Percentiles rank a stretch among this genome's conserved stretches.
These are phyloP conservation scores for Elaphurus davidianus DNA, from an alignment of 2,113 vertebrate species.

Conservation along the genomic window DNA sequence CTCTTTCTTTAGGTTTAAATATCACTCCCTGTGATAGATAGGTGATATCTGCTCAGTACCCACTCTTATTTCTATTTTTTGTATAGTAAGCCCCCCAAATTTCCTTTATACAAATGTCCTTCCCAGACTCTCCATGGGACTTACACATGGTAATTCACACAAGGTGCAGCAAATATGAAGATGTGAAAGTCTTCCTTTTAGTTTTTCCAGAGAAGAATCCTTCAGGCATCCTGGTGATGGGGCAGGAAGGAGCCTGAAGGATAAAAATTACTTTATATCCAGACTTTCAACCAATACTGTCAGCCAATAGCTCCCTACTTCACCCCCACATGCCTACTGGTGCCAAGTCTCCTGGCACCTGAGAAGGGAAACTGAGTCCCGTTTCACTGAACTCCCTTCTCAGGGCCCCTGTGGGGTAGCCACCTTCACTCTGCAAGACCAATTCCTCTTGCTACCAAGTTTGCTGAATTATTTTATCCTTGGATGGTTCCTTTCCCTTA, in stretches of 20 bases:
- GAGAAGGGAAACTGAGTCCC: background rate
- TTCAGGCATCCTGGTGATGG: background rate
- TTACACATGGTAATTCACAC: background rate
- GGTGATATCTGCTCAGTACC: background rate
- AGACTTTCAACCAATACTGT: background rate
- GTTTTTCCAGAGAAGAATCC: background rate
- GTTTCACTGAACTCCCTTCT: background rate
- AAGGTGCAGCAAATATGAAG: background rate
- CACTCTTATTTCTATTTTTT: background rate
- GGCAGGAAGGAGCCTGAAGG: rapidly evolving
- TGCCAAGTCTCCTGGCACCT: background rate
- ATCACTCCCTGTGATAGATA: background rate
- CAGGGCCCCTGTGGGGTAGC: no score
- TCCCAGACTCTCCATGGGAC: background rate
- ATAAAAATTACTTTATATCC: background rate
- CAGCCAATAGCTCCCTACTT: background rate
- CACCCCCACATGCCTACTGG: background rate
- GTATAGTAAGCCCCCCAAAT: background rate
- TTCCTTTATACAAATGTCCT: background rate
- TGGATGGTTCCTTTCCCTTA: background rate
- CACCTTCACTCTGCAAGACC: background rate
- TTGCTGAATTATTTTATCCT: background rate
- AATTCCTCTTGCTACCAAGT: background rate
- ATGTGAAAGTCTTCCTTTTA: background rate
- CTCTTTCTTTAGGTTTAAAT: background rate